Evolutionary conservation across 2,888 invertebrate genomes (phyloP).

Genomic region (Pachycephus smyrnensis): DNA sequence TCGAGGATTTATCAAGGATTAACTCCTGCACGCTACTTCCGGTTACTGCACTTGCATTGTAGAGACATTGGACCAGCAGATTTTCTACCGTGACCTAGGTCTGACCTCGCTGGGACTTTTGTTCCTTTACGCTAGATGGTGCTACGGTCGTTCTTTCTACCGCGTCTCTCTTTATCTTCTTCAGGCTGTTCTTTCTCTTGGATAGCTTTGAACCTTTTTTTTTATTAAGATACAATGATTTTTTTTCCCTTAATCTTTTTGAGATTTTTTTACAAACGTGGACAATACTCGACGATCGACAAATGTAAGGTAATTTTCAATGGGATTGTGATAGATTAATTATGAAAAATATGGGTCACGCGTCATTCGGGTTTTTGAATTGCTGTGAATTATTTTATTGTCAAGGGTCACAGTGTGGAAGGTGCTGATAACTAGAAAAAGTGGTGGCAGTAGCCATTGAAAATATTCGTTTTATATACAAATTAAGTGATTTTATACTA

Average conservation of each 20-base stretch:
- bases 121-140: background rate
- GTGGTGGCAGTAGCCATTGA: background rate
- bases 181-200: background rate
- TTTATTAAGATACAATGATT: too few relatives aligned
- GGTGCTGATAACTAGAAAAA: background rate
- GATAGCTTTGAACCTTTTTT: too few relatives aligned
- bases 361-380: background rate
- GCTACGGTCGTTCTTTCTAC: background rate
- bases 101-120: background rate
- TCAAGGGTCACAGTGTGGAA: background rate
- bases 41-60: background rate
- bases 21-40: constrained; percentile 49
- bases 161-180: background rate
- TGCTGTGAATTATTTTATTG: background rate
- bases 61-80: too few relatives aligned
- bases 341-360: too few relatives aligned
- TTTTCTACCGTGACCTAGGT: background rate
- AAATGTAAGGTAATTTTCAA: too few relatives aligned
- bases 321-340: too few relatives aligned
- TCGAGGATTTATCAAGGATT: constrained; percentile 63
- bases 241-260: too few relatives aligned
- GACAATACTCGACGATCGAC: too few relatives aligned
- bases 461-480: constrained; percentile 24
- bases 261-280: too few relatives aligned
- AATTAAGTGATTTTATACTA: constrained; percentile 18